phyloP scores from a whole-genome alignment of 2,888 invertebrate genomes.

The Amphipyra tragopoginis region DNA sequence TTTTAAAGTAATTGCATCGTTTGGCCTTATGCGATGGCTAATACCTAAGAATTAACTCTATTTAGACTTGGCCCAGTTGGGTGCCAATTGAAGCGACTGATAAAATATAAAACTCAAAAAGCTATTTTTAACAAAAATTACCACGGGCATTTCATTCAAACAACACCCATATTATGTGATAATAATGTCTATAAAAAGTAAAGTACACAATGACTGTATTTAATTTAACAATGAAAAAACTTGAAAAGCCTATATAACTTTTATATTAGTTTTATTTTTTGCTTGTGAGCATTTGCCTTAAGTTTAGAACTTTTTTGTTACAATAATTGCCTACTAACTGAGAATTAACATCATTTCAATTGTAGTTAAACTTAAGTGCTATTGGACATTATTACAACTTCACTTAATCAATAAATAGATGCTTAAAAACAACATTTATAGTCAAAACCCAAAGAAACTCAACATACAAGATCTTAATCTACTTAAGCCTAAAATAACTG shows the following conservation, averaged over 20 bases:
- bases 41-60: background rate
- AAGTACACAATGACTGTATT: constrained; percentile 13
- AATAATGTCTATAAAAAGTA: constrained; percentile 11
- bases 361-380: background rate
- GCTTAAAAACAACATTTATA: too few relatives aligned
- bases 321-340: constrained; percentile 23
- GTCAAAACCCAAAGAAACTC: background rate
- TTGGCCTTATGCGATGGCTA: too few relatives aligned
- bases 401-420: background rate
- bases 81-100: background rate
- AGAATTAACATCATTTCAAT: constrained; percentile 19
- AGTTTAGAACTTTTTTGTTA: constrained; percentile 37
- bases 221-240: constrained; percentile 38
- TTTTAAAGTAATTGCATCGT: constrained; percentile 1
- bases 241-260: constrained; percentile 34
- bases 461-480: background rate
- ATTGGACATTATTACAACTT: background rate
- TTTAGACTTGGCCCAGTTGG: background rate
- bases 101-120: too few relatives aligned
- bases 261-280: constrained; percentile 25
- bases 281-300: constrained; percentile 5
- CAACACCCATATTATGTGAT: constrained; percentile 16
- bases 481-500: constrained; percentile 15
- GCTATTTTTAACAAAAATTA: background rate
- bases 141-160: constrained; percentile 3